A percentile compares a stretch with the other conserved stretches of the same genome.
Conservation (phyloP, 2,113 vertebrate species). For the Megalops atlanticus region DNA sequence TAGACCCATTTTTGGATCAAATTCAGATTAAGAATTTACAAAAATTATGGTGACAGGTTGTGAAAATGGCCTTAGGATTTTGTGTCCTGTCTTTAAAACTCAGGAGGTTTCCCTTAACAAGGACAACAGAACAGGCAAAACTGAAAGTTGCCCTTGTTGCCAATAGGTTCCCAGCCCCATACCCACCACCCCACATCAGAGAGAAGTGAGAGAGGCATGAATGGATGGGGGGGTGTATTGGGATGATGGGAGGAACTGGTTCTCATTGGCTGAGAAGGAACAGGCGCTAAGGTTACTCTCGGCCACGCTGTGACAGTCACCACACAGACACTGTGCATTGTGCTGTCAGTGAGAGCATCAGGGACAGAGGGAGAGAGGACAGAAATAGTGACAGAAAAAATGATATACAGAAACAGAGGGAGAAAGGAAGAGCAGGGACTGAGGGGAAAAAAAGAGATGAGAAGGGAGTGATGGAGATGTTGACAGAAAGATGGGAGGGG, state of each 20-base stretch:
- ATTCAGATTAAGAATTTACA: not conserved
- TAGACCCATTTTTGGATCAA: not conserved
- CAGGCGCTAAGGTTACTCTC: slow-evolving; percentile 58
- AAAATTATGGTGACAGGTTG: not conserved
- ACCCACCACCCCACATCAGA: not conserved
- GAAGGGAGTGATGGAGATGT: not conserved
- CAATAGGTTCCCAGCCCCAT: not conserved
- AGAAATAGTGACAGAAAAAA: not conserved
- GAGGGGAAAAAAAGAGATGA: not conserved
- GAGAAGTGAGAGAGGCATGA: not conserved
- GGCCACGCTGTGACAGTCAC: slow-evolving; percentile 50
- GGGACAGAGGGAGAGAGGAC: not conserved
- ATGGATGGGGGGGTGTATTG: not conserved
- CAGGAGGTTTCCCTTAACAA: not conserved
- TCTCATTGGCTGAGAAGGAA: slow-evolving; percentile 50
- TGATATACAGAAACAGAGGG: too few species aligned
- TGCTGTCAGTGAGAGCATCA: not conserved
- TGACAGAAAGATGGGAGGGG: not conserved
- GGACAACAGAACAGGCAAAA: not conserved
- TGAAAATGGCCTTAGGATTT: not conserved
- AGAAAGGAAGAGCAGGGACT: not conserved
- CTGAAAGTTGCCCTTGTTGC: not conserved
- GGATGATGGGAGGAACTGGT: slow-evolving; percentile 5
- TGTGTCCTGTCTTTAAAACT: not conserved
- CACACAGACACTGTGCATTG: slow-evolving; percentile 8